phyloP scores from a whole-genome alignment of 2,797 vertebrate genomes.

The Pachyuromys duprasi region DNA sequence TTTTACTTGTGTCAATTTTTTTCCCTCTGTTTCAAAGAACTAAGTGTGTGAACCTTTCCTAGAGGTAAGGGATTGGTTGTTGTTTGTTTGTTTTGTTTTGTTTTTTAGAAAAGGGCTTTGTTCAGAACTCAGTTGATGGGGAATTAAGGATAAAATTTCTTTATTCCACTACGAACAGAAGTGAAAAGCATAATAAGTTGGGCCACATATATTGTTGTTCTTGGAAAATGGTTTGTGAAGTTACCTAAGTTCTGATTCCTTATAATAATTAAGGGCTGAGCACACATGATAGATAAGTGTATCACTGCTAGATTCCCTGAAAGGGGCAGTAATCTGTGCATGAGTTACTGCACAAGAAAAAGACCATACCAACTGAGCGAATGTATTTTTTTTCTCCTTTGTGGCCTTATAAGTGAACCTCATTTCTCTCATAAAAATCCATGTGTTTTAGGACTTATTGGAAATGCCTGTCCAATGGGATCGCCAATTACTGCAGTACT shows the following conservation, averaged over 20 bases:
- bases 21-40: constrained; percentile 16
- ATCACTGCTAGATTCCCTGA: too few relatives aligned
- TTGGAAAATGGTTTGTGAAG: constrained; percentile 70
- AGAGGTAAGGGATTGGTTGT: not conserved
- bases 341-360: constrained; percentile 65
- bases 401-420: constrained; percentile 65
- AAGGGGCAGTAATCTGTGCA: not conserved
- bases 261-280: constrained; percentile 58
- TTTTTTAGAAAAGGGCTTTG: constrained; percentile 10
- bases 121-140: not conserved
- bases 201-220: constrained; percentile 57
- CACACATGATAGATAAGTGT: not conserved
- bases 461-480: constrained; percentile 40
- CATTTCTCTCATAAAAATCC: constrained; percentile 66
- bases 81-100: not conserved
- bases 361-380: constrained; percentile 39
- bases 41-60: not conserved
- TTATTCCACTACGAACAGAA: constrained; percentile 60
- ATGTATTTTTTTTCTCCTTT: constrained; percentile 55
- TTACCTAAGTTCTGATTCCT: constrained; percentile 53
- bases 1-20: constrained; percentile 8
- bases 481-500: not conserved
- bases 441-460: not conserved
- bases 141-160: constrained; percentile 42
- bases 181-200: constrained; percentile 32